Evolutionary conservation across 2,888 invertebrate species (phyloP), one percentile per base, ranked within the genome.

Genomic region (Morpho achilles): DNA sequence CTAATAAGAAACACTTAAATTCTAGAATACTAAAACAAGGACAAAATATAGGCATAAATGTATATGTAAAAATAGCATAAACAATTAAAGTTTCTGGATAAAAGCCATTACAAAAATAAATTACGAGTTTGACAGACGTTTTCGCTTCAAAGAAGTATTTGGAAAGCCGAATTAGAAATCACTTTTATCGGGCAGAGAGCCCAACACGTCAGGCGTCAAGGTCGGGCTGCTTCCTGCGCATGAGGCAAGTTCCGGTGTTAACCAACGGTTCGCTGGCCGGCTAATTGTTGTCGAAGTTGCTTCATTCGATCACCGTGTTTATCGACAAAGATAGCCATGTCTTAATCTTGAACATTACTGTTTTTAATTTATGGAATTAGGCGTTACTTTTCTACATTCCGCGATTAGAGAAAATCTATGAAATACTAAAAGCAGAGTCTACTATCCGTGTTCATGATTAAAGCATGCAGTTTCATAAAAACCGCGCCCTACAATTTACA

Each of bases 171-270:
- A 71, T 71, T 72, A 73, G 74, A 74, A 72, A 74, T 67, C 72
- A 68, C 67, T 67, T 67, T 66, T 68, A 66, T 68, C 58, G 61
- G 54, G 60, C 62, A 48, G 53, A 53, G 53, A 32, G 54, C 54
- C 54, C 54, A 67, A 63, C 61, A 59, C 61, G 66, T 76, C 75
- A 69, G 75, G 77, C 78, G 72, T 68, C 77, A 90, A 90, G 89
- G 89, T 82, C 82, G 78, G 66, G 58, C 62, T 58, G 73, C 74
- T 84, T 87, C 89, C 87, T 79, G 77, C 62, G 67, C 66, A 66
- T 69, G 69, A 60, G 70, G 87, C 83, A 88, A 89, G 87, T 83
- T 88, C 89, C 89, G 87, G 70, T 80, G 80, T 87, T 80, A 69
- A 69, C 76, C 81, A 88, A 88, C 73, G 66, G 75, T 73, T 77